Base-by-base conservation (phyloP, 1,140 invertebrate species). In the Mya arenaria region DNA sequence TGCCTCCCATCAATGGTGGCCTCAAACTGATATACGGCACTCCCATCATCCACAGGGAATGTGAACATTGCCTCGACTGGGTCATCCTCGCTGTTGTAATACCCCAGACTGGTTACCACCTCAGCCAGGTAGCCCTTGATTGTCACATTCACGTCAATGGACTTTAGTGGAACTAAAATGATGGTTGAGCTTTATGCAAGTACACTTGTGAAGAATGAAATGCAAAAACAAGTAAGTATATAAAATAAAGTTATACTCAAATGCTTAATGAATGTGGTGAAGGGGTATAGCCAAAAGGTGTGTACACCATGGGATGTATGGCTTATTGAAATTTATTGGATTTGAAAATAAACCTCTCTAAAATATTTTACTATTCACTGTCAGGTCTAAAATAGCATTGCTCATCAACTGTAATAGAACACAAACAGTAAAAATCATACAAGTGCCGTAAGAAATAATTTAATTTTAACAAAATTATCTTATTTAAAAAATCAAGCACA, bases 21-120 rank as follows among this genome's bases (percentile, higher is more conserved):
- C 32, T 88, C 83, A 56, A 89, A 85, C 15, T 84, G 71, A 56
- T 87, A 89, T 1, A 89, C 86, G 13, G 88, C 88, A 66, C 84
- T 82, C 3, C 68, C 65, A 28, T 84, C 77, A 68, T 89, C 88
- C 36, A 89, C 32, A 8, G 87, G 87, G 68, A 89, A 89, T n/a
- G 75, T 80, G 63, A 88, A 89, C n/a, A 79, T 55, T 15, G 86
- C 74, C 41, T 88, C 85, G 0, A 85, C 60, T 15, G 80, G 36
- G 4, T 68, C 34, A 25, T 68, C 55, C 36, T 68, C 62, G 25
- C 82, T 39, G 69, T 88, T 88, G 6, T 56, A 15, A 56, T 88
- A 89, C 30, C 44, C 39, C n/a, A 86, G 37, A 0, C 34, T 78
- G 3, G 84, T 83, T 2, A 79, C 34, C 5, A 89, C 86, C 23